Percentiles rank a stretch among this genome's conserved stretches.
phyloP scores from a whole-genome alignment of 2,888 invertebrate genomes.

The Cheilosia impressa region DNA sequence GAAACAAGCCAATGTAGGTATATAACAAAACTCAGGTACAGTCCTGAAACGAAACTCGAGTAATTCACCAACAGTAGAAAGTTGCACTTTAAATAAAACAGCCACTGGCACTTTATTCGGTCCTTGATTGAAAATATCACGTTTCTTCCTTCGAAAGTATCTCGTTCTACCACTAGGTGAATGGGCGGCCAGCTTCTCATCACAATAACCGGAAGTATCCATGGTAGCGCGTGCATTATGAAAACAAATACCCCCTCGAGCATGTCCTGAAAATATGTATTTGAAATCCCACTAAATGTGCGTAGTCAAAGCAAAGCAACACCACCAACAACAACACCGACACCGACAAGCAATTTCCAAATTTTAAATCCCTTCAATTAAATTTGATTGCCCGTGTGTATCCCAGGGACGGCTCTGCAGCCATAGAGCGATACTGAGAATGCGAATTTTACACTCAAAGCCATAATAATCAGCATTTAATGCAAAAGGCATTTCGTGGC shows the following conservation, averaged over 20 bases:
- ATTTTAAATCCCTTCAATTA: slow-evolving; percentile 33
- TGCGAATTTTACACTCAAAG: slow-evolving; percentile 41
- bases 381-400: slow-evolving; percentile 30
- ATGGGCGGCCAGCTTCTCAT: too few relatives aligned
- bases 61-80: too few relatives aligned
- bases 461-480: slow-evolving; percentile 32
- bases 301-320: slow-evolving; percentile 1
- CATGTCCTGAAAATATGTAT: background rate
- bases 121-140: too few relatives aligned
- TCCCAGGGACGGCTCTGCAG: background rate
- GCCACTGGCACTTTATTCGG: too few relatives aligned
- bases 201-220: background rate
- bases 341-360: background rate
- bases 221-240: background rate
- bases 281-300: background rate
- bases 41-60: too few relatives aligned
- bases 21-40: too few relatives aligned
- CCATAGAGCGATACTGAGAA: background rate
- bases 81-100: too few relatives aligned
- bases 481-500: slow-evolving; percentile 23
- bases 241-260: background rate
- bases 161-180: too few relatives aligned
- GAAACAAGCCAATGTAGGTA: too few relatives aligned
- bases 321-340: background rate
- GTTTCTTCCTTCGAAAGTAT: too few relatives aligned